Percentiles rank a stretch among this genome's conserved stretches.
Conservation (phyloP, 2,113 vertebrate species). For the Porphyrio hochstetteri region DNA sequence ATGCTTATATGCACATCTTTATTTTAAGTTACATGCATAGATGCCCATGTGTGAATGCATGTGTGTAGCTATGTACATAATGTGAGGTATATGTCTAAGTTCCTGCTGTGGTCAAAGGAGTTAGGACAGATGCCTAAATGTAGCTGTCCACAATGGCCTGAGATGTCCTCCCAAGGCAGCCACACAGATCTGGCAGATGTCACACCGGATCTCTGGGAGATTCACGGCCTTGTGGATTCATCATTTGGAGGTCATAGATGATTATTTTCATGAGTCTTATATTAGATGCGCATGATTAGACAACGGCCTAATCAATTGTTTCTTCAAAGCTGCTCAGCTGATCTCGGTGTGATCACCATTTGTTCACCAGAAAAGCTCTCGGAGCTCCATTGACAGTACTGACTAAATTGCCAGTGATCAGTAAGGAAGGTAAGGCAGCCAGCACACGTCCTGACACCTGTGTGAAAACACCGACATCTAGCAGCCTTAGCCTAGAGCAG, state of each 20-base stretch:
- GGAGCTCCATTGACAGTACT: not conserved
- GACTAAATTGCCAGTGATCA: not conserved
- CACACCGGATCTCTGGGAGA: not conserved
- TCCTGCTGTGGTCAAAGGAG: not conserved
- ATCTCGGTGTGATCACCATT: not conserved
- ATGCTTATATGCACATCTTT: not conserved
- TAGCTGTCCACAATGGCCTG: not conserved
- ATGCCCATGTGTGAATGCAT: not conserved
- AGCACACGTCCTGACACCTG: not conserved
- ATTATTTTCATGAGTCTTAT: not conserved
- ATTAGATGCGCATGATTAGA: not conserved
- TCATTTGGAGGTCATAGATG: fast-evolving
- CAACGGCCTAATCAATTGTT: not conserved
- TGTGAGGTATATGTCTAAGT: not conserved
- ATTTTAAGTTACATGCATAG: not conserved
- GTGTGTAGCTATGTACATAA: not conserved
- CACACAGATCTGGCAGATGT: not conserved
- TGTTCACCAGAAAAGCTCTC: not conserved
- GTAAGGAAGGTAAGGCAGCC: not conserved
- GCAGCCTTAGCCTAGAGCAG: not conserved
- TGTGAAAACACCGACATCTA: not conserved
- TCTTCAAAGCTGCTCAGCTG: not conserved
- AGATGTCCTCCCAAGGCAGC: not conserved
- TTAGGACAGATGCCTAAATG: not conserved
- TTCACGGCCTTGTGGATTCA: not conserved